These are phyloP conservation scores for Aplysia californica DNA, from an alignment of 1,140 invertebrate genomes.

Conservation along the genomic window DNA sequence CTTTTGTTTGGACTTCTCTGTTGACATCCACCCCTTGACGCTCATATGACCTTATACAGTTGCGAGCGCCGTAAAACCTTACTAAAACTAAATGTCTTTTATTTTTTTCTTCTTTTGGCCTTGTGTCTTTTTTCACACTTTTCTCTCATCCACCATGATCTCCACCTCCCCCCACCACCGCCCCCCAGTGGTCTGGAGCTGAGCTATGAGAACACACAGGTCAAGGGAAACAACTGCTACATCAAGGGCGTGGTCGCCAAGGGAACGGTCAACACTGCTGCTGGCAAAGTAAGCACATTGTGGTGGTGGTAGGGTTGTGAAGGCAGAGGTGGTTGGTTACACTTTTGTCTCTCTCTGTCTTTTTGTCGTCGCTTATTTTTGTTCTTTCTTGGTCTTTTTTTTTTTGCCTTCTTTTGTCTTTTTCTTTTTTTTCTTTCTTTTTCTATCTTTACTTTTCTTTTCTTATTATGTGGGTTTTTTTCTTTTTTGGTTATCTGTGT, in stretches of 20 bases:
- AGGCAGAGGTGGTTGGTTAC: neutral
- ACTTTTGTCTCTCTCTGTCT: neutral
- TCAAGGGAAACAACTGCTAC: constrained; percentile 58
- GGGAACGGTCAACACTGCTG: constrained; percentile 46
- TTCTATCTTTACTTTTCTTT: neutral
- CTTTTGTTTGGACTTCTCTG: too few species aligned
- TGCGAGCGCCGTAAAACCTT: too few species aligned
- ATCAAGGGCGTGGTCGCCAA: constrained; percentile 61
- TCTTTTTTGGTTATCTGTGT: too few species aligned
- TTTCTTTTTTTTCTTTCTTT: neutral
- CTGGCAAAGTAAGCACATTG: constrained; percentile 55
- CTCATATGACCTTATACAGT: too few species aligned
- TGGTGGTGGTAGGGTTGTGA: too few species aligned
- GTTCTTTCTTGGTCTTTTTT: neutral
- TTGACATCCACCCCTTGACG: too few species aligned
- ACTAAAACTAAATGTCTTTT: too few species aligned
- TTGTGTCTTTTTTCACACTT: too few species aligned
- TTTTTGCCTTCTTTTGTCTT: neutral
- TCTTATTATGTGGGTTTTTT: too few species aligned
- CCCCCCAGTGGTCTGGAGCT: constrained; percentile 64
- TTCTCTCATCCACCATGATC: too few species aligned
- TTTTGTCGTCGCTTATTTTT: neutral
- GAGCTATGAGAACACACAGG: constrained; percentile 45
- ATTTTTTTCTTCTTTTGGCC: too few species aligned
- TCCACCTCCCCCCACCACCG: too few species aligned